These are phyloP conservation scores for Drosophila antonietae DNA, from an alignment of 2,888 invertebrate species.

Conservation along the genomic window DNA sequence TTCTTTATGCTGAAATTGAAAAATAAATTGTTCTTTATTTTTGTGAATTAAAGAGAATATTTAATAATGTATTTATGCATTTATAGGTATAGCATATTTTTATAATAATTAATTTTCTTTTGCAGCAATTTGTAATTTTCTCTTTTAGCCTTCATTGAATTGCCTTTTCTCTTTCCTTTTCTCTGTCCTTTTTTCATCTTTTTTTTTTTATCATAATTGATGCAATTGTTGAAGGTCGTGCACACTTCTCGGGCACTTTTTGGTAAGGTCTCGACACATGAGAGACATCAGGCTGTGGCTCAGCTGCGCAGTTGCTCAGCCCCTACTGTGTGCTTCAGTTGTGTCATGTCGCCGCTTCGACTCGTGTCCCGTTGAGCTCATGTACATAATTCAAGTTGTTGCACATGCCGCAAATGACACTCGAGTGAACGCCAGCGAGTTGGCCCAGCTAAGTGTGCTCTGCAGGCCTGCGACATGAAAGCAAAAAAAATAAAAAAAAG, in stretches of 20 bases:
- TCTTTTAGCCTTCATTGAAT: not conserved
- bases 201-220: not conserved
- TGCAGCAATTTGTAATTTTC: not conserved
- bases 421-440: conserved; percentile 44
- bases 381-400: conserved; percentile 80
- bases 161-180: not conserved
- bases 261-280: conserved; percentile 2
- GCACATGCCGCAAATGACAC: conserved; percentile 74
- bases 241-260: conserved; percentile 36
- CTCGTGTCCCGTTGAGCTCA: conserved; percentile 52
- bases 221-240: conserved; percentile 52
- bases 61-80: too few species aligned
- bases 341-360: conserved; percentile 10
- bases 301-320: conserved; percentile 13
- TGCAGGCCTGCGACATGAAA: conserved; percentile 64
- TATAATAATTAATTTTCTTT: not conserved
- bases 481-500: conserved; percentile 53
- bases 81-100: too few species aligned
- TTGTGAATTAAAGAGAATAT: too few species aligned
- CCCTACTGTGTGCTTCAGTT: conserved; percentile 11
- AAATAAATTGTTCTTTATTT: too few species aligned
- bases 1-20: too few species aligned
- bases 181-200: not conserved
- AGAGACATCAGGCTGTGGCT: conserved; percentile 3
- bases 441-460: conserved; percentile 64